A percentile compares a stretch with the other conserved stretches of the same genome.
Evolutionary conservation across 2,113 vertebrate species (phyloP).

Genomic region (Rhombomys opimus): DNA sequence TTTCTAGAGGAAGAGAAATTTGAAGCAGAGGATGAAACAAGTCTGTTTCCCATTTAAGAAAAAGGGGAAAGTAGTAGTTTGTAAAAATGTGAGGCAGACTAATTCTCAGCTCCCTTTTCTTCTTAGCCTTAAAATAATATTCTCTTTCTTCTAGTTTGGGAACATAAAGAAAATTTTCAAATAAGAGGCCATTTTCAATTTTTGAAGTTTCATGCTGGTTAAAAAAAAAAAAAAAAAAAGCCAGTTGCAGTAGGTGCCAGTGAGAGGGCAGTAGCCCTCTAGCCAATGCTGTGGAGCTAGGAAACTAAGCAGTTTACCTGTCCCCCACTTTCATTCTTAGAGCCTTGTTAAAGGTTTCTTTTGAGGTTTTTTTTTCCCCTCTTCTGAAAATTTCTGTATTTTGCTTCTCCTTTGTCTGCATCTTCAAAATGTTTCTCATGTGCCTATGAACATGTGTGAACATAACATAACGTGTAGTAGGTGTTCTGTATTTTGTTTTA

Average conservation of each 20-base stretch:
- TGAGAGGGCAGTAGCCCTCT: constrained; percentile 69
- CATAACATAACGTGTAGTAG: constrained; percentile 64
- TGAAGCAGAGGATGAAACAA: constrained; percentile 67
- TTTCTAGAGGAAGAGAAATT: constrained; percentile 72
- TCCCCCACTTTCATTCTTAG: constrained; percentile 71
- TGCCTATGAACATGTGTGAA: constrained; percentile 69
- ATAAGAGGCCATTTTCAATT: constrained; percentile 62
- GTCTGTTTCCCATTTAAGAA: constrained; percentile 72
- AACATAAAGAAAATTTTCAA: constrained; percentile 72
- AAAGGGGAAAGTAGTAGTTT: constrained; percentile 37
- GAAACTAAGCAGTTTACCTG: constrained; percentile 77
- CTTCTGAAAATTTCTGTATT: constrained; percentile 83
- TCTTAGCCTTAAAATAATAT: constrained; percentile 80
- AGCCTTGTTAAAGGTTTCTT: constrained; percentile 68
- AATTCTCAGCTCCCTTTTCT: constrained; percentile 70
- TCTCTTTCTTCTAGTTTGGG: constrained; percentile 84
- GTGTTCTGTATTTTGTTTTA: constrained; percentile 82
- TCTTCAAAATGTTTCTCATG: constrained; percentile 81
- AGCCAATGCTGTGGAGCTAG: constrained; percentile 45
- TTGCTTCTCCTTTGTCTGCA: constrained; percentile 81
- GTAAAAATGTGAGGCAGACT: constrained; percentile 72
- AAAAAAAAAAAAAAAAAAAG: constrained; percentile 64
- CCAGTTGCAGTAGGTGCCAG: neutral
- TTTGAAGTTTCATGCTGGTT: constrained; percentile 70
- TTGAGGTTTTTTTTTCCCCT: constrained; percentile 57